A percentile compares a stretch with the other conserved stretches of the same genome.
Evolutionary conservation across 2,113 vertebrate genomes (phyloP).

Genomic region (Rhabdomys dilectus): DNA sequence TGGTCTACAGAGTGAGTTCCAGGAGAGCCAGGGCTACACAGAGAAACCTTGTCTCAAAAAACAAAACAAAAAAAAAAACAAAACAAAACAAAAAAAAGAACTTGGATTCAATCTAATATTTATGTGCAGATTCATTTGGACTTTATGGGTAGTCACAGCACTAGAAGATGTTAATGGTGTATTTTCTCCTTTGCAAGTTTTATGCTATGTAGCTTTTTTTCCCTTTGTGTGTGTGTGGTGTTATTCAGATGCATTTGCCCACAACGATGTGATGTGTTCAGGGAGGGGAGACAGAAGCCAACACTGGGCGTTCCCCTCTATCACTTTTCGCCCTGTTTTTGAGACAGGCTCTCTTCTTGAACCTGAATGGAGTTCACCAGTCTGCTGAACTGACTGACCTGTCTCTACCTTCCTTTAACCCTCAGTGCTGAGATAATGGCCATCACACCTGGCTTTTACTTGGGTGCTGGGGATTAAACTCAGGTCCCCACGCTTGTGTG

Average conservation of each 20-base stretch:
- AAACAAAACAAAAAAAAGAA: too few species aligned
- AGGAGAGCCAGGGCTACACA: too few species aligned
- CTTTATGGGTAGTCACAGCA: neutral
- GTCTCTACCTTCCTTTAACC: neutral
- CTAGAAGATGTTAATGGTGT: neutral
- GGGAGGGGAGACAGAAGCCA: neutral
- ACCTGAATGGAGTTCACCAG: neutral
- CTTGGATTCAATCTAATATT: constrained; percentile 27
- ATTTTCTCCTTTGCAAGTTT: constrained; percentile 17
- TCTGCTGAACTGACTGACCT: neutral
- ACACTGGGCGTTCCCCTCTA: neutral
- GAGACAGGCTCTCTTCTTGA: neutral
- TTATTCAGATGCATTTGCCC: neutral
- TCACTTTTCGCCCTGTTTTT: neutral
- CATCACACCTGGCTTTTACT: neutral
- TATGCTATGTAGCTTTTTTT: neutral
- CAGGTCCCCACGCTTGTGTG: neutral
- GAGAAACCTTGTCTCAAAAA: too few species aligned
- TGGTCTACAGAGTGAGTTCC: too few species aligned
- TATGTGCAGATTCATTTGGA: constrained; percentile 8
- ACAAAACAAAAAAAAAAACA: too few species aligned
- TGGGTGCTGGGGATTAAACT: neutral
- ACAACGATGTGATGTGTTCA: neutral
- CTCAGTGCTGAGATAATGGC: neutral
- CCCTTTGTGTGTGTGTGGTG: neutral